Evolutionary conservation across 2,113 vertebrate species (phyloP).

Genomic region (Hemichromis elongatus): DNA sequence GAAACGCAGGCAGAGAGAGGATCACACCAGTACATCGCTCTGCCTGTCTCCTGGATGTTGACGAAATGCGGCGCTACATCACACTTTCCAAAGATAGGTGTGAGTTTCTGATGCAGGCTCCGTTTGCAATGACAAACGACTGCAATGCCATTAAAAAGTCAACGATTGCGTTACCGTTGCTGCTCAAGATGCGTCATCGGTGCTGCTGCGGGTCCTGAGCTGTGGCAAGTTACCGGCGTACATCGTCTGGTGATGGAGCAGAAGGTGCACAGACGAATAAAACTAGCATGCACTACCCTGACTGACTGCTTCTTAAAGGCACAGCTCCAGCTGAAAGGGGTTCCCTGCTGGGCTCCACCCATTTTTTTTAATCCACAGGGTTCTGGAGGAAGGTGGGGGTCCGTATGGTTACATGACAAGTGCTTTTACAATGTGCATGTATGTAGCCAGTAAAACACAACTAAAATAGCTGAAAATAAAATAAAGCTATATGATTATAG

Average conservation of each 20-base stretch:
- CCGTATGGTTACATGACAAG: not conserved
- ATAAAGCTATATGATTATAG: not conserved
- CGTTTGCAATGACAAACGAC: not conserved
- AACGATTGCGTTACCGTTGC: slow-evolving; percentile 11
- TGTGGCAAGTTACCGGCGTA: not conserved
- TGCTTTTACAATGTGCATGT: not conserved
- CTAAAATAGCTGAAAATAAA: not conserved
- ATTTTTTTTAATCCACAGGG: not conserved
- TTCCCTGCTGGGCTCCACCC: not conserved
- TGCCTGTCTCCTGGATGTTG: not conserved
- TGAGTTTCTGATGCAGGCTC: not conserved
- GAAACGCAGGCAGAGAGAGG: slow-evolving; percentile 28
- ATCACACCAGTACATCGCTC: not conserved
- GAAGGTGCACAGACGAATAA: slow-evolving; percentile 38
- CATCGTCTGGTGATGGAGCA: slow-evolving; percentile 43
- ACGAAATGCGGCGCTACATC: not conserved
- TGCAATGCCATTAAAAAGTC: not conserved
- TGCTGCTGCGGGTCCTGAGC: not conserved
- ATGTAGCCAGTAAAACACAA: not conserved
- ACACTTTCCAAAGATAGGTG: not conserved
- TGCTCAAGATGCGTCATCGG: not conserved
- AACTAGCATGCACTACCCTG: not conserved
- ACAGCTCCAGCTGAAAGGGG: slow-evolving; percentile 5
- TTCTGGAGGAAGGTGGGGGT: not conserved
- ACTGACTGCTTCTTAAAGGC: slow-evolving; percentile 57